Percentiles rank a stretch among this genome's conserved stretches.
Evolutionary conservation across 2,888 invertebrate genomes (phyloP).

Genomic region (Diaperis boleti): DNA sequence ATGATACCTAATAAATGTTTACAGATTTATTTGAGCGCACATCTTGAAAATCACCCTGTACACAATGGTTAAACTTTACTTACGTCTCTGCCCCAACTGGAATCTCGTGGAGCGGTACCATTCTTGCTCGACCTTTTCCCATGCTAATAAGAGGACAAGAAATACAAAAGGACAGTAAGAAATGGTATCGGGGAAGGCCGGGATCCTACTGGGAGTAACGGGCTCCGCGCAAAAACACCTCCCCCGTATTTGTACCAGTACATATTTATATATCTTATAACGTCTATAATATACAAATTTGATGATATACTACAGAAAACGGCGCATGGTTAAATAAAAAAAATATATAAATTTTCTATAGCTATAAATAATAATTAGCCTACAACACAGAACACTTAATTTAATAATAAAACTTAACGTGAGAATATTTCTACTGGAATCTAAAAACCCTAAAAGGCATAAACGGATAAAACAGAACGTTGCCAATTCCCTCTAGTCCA

Average conservation of each 20-base stretch:
- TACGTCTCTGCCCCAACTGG: no score
- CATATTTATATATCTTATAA: constrained; percentile 36
- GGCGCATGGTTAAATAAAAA: constrained; percentile 32
- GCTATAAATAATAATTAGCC: constrained; percentile 39
- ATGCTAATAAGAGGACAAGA: no score
- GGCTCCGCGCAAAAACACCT: no score
- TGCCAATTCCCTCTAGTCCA: constrained; percentile 3
- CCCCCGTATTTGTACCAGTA: constrained; percentile 28
- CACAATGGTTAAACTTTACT: no score
- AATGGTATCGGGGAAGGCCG: no score
- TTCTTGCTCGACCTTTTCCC: no score
- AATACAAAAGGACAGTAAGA: no score
- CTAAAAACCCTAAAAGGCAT: constrained; percentile 24
- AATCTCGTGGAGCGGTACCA: no score
- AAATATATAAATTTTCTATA: constrained; percentile 30
- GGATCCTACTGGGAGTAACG: no score
- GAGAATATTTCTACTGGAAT: constrained; percentile 24
- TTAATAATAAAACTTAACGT: constrained; percentile 23
- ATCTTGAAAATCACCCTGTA: no score
- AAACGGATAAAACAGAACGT: constrained; percentile 6
- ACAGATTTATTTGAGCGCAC: constrained; percentile 6
- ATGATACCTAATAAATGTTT: constrained; percentile 46
- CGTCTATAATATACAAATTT: constrained; percentile 39
- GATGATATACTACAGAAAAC: constrained; percentile 34
- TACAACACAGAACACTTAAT: constrained; percentile 38